phyloP scores from a whole-genome alignment of 2,888 invertebrate species.

The Chymomyza procnemis region DNA sequence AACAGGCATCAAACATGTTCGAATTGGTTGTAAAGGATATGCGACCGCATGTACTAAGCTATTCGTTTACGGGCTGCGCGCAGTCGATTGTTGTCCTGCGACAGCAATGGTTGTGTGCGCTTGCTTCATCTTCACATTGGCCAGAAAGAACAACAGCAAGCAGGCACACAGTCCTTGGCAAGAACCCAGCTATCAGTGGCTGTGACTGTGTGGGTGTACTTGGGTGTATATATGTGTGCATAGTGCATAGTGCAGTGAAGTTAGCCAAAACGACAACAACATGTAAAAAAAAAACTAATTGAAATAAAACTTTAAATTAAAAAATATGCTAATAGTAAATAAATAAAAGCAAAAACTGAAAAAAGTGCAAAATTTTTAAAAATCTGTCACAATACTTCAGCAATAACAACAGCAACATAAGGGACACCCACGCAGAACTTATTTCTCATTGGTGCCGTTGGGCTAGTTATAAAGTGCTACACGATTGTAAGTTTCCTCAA shows the following conservation, averaged over 20 bases:
- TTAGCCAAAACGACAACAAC: neutral
- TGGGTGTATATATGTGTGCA: constrained; percentile 2
- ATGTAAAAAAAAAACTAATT: neutral
- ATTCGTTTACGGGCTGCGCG: constrained; percentile 43
- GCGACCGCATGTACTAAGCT: constrained; percentile 3
- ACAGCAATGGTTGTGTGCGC: constrained; percentile 68
- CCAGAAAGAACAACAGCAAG: neutral
- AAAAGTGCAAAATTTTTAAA: neutral
- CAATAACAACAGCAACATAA: constrained; percentile 4
- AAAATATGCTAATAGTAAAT: neutral
- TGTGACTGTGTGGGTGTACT: neutral
- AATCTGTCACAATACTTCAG: neutral
- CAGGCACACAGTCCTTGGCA: neutral
- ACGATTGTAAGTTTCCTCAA: neutral
- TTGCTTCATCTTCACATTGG: constrained; percentile 23
- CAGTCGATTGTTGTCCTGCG: constrained; percentile 70
- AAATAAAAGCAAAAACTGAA: neutral
- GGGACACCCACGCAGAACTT: neutral
- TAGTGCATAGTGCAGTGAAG: neutral
- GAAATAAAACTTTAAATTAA: neutral
- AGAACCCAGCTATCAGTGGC: neutral
- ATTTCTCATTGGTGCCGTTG: neutral
- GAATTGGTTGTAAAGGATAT: constrained; percentile 22
- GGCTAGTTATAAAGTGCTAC: neutral
- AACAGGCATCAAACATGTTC: constrained; percentile 49